Conservation (phyloP, 2,888 invertebrate genomes). For the Shargacucullia verbasci region DNA sequence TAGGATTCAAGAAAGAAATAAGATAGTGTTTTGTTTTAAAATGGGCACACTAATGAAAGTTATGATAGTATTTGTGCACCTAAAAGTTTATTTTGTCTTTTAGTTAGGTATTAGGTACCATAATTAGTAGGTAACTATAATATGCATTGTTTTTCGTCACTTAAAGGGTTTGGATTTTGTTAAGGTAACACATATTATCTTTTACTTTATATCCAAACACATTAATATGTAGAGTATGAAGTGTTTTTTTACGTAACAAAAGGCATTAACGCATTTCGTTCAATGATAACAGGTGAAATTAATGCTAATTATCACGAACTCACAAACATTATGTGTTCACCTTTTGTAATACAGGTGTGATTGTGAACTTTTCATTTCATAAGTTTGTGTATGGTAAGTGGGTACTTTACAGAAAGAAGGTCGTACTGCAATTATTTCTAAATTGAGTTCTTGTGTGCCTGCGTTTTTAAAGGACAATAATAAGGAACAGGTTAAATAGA, state of each 20-base stretch:
- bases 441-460: too few species aligned
- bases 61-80: background rate
- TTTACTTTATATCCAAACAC: background rate
- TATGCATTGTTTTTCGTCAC: background rate
- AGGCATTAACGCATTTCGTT: conserved; percentile 46
- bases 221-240: background rate
- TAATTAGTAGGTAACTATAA: too few species aligned
- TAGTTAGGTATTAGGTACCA: too few species aligned
- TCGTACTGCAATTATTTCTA: too few species aligned
- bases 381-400: conserved; percentile 3
- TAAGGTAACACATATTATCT: background rate
- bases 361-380: conserved; percentile 18
- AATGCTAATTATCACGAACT: conserved; percentile 55
- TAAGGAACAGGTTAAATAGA: too few species aligned
- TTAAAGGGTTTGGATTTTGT: background rate
- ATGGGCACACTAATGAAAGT: background rate
- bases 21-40: conserved; percentile 8
- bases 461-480: too few species aligned
- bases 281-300: conserved; percentile 59
- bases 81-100: too few species aligned
- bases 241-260: conserved; percentile 17
- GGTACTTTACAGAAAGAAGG: too few species aligned
- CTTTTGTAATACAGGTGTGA: conserved; percentile 35
- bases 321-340: conserved; percentile 32
- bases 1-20: conserved; percentile 37